phyloP scores from a whole-genome alignment of 35 echinoderm and acorn worm genomes.

The Hemicentrotus pulcherrimus region DNA sequence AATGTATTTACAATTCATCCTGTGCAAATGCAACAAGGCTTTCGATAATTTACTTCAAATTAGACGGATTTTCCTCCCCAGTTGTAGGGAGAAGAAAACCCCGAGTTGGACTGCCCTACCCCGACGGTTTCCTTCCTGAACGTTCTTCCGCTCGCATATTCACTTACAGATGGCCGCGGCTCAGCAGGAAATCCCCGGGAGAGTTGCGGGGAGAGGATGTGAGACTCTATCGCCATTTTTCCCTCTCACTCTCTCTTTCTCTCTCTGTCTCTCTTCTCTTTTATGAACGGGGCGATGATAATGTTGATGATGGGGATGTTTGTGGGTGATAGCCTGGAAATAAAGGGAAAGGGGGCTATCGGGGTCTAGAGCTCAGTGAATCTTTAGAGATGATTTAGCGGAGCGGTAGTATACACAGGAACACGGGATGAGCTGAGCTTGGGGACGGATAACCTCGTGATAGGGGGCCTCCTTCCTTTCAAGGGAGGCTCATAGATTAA shows the following conservation, averaged over 20 bases:
- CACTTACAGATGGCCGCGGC: constrained; percentile 53
- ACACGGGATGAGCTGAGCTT: constrained; percentile 30
- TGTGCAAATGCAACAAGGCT: constrained; percentile 54
- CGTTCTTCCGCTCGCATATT: constrained; percentile 52
- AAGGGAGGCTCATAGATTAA: constrained; percentile 27
- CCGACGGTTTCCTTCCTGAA: constrained; percentile 43
- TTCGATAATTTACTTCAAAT: constrained; percentile 54
- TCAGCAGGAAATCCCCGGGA: constrained; percentile 41
- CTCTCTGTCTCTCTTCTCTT: constrained; percentile 1
- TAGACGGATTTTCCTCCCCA: constrained; percentile 45
- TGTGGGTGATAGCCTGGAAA: constrained; percentile 30
- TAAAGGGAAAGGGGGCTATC: not conserved
- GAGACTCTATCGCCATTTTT: constrained; percentile 49
- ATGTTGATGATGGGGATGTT: constrained; percentile 41
- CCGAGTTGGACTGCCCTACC: constrained; percentile 50
- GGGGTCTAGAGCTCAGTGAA: not conserved
- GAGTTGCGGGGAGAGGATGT: constrained; percentile 52
- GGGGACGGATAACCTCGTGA: constrained; percentile 46
- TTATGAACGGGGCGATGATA: constrained; percentile 26
- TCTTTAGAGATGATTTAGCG: constrained; percentile 23
- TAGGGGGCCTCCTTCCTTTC: constrained; percentile 30
- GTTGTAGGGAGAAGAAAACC: not conserved
- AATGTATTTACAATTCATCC: constrained; percentile 54
- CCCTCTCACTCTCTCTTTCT: constrained; percentile 7
- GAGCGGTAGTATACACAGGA: constrained; percentile 36